Evolutionary conservation across 2,113 vertebrate genomes (phyloP), one percentile per base, ranked within the genome.

Genomic region (Pterocles gutturalis): DNA sequence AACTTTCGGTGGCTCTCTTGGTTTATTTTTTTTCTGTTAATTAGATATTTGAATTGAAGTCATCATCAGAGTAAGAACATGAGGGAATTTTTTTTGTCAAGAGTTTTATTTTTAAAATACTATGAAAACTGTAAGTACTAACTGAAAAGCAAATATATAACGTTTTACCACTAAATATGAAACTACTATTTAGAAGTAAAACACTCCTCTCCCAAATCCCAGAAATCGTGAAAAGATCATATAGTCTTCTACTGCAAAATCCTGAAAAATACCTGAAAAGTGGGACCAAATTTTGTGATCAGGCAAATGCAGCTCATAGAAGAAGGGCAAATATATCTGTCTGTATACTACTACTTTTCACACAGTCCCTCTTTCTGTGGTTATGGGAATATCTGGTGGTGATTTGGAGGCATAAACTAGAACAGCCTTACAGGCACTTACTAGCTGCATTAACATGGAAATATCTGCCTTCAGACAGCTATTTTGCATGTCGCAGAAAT

Each of bases 1-100:
- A 89, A 99, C 97, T 95, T 98, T 98, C 7, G 99, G 99, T 48
- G 99, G 98, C 73, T 99, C 98, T 87, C 97, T 98, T 18, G 99
- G 99, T 93, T 99, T 99, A 95, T 99, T 99, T 93, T 97, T 98
- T 98, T 98, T 99, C 99, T 99, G 96, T 86, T 97, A 75, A 95
- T 70, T 41, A 89, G 75, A 98, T 51, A 89, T 41, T 67, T 88
- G 12, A 89, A 75, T 93, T 62, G 82, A 90, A 89, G 51, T 77
- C 7, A 85, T 67, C 16, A 85, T 75, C 15, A 54, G 1, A 78
- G 8, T 29, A 91, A 54, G 36, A 87, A 55, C 12, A 91, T 0
- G 0, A 24, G 1, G 6, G 9, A 81, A 19, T 53, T 38, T 26
- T 61, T 13, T 45, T 61, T 73, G 5, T 43, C 18, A 62, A 21